These are phyloP conservation scores for Lasioglossum calceatum DNA, from an alignment of 2,888 invertebrate genomes.

Conservation along the genomic window DNA sequence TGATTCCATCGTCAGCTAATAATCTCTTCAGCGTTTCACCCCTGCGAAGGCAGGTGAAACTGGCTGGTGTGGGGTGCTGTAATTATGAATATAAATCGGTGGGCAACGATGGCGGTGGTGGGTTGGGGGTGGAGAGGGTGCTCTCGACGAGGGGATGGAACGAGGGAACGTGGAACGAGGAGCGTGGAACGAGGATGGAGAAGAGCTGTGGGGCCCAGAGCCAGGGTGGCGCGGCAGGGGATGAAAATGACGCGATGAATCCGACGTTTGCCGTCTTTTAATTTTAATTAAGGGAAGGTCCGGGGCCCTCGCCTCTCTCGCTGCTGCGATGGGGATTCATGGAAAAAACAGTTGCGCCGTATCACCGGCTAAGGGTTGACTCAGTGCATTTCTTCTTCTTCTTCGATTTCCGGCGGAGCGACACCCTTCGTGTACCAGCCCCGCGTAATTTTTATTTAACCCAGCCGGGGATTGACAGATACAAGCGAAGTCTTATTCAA, in stretches of 20 bases:
- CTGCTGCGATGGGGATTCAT: constrained; percentile 34
- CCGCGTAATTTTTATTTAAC: background rate
- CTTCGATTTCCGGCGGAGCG: constrained; percentile 32
- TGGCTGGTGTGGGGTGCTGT: constrained; percentile 67
- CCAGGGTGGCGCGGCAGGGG: constrained; percentile 51
- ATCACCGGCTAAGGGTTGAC: constrained; percentile 59
- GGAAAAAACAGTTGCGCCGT: constrained; percentile 70
- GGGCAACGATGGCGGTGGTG: constrained; percentile 69
- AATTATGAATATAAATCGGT: constrained; percentile 83
- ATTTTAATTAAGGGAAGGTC: constrained; percentile 83
- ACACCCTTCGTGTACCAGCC: constrained; percentile 13
- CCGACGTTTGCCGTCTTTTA: constrained; percentile 81
- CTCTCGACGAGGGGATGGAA: constrained; percentile 24
- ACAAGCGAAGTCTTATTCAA: background rate
- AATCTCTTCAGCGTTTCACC: constrained; percentile 74
- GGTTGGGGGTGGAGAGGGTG: constrained; percentile 36
- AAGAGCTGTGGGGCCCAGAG: constrained; percentile 44
- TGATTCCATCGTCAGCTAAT: constrained; percentile 79
- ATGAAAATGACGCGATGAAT: constrained; percentile 77
- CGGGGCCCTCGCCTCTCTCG: constrained; percentile 43
- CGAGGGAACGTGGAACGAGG: constrained; percentile 31
- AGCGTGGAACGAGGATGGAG: constrained; percentile 28
- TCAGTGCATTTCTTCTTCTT: constrained; percentile 32
- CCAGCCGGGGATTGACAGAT: background rate
- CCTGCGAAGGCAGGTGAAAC: constrained; percentile 73